Conservation (phyloP, 2,113 vertebrate species). For the Macrotus californicus region DNA sequence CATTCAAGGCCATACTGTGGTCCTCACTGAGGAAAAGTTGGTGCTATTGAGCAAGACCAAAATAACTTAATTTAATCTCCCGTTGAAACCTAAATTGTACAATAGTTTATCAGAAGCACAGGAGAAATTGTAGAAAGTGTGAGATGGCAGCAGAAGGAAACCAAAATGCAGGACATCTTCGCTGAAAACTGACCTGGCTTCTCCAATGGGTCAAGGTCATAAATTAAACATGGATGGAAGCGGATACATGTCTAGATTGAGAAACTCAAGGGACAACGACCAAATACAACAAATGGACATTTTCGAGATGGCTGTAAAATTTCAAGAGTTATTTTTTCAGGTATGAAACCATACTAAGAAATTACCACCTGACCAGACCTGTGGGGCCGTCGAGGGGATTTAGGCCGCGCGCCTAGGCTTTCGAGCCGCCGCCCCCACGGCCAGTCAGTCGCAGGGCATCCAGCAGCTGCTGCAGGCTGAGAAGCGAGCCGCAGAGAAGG, state of each 20-base stretch:
- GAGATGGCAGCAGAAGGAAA: not conserved
- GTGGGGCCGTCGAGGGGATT: accelerated
- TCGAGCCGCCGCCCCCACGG: constrained; percentile 78
- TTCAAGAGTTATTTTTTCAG: not conserved
- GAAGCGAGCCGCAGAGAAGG: constrained; percentile 96
- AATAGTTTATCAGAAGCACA: not conserved
- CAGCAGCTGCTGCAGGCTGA: constrained; percentile 98
- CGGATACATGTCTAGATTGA: not conserved
- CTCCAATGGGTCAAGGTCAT: not conserved
- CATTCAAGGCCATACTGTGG: not conserved
- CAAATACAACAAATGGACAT: not conserved
- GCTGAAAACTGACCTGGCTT: not conserved
- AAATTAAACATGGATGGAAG: not conserved
- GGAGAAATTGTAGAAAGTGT: not conserved
- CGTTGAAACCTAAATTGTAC: not conserved
- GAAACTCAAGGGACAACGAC: not conserved
- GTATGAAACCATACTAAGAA: not conserved
- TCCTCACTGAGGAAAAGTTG: not conserved
- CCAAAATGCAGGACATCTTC: not conserved
- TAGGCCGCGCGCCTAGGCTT: accelerated
- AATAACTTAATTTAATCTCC: not conserved
- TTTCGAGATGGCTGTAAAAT: not conserved
- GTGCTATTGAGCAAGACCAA: not conserved
- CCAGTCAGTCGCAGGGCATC: constrained; percentile 96
- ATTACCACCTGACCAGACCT: not conserved